Evolutionary conservation across 1,140 invertebrate species (phyloP).

Genomic region (Hormaphis cornu): DNA sequence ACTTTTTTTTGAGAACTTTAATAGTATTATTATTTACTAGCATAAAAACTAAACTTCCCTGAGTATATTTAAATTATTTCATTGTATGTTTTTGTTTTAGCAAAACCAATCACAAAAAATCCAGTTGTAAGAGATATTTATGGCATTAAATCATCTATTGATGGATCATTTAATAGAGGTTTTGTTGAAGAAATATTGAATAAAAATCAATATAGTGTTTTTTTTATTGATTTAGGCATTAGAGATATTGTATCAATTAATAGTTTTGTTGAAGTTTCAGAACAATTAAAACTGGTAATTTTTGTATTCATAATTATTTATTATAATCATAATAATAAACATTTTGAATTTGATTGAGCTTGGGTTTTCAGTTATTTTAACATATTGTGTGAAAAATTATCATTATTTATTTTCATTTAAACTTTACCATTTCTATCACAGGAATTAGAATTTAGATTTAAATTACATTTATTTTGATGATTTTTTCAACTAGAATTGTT

Average conservation of each 20-base stretch:
- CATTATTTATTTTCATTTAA: no score
- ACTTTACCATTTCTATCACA: no score
- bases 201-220: slow-evolving; percentile 4
- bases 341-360: not conserved
- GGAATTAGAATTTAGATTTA: no score
- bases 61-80: not conserved
- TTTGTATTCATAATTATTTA: not conserved
- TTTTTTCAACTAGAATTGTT: no score
- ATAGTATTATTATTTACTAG: no score
- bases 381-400: no score
- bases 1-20: no score
- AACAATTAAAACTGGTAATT: not conserved
- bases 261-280: slow-evolving; percentile 16
- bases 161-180: slow-evolving; percentile 4
- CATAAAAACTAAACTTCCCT: no score
- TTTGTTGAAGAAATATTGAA: not conserved
- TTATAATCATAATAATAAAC: not conserved
- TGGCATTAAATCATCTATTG: not conserved
- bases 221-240: not conserved
- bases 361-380: no score
- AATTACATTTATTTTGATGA: no score
- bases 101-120: not conserved
- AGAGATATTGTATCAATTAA: not conserved
- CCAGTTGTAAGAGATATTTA: not conserved
- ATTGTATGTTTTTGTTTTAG: not conserved